Conservation (phyloP, 2,888 invertebrate genomes). For the Mesorhabditis sp. region DNA sequence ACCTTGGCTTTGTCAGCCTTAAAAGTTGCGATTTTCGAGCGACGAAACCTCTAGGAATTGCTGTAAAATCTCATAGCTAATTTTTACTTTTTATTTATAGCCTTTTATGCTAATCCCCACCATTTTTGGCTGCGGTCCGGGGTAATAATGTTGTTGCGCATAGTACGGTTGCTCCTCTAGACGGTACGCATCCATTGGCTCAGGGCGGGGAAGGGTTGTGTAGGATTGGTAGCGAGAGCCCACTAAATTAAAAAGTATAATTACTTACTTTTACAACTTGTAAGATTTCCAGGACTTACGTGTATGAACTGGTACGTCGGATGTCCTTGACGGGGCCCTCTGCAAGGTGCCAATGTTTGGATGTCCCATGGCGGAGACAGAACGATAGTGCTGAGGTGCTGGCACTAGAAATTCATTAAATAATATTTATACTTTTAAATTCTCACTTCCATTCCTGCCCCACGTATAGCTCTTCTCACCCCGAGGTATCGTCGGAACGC, state of each 20-base stretch:
- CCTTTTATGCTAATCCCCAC: not conserved
- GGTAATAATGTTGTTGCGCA: not conserved
- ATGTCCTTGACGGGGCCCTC: not conserved
- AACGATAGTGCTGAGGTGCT: not conserved
- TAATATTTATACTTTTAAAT: no score
- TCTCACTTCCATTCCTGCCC: not conserved
- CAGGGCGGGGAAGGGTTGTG: slow-evolving; percentile 6
- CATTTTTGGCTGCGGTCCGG: slow-evolving; percentile 2
- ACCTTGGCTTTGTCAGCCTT: no score
- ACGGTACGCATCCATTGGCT: not conserved
- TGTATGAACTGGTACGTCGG: not conserved
- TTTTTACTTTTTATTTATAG: no score
- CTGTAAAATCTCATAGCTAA: no score
- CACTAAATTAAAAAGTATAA: not conserved
- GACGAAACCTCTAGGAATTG: no score
- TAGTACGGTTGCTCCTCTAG: not conserved
- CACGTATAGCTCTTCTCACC: not conserved
- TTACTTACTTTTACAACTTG: not conserved
- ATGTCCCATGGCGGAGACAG: slow-evolving; percentile 2
- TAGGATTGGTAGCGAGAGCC: slow-evolving; percentile 2
- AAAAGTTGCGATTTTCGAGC: no score
- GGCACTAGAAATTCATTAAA: not conserved
- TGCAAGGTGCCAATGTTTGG: not conserved
- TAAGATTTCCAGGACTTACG: not conserved
- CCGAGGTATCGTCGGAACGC: not conserved